Conservation (phyloP, 2,113 vertebrate genomes). For the Baryphthengus martii region DNA sequence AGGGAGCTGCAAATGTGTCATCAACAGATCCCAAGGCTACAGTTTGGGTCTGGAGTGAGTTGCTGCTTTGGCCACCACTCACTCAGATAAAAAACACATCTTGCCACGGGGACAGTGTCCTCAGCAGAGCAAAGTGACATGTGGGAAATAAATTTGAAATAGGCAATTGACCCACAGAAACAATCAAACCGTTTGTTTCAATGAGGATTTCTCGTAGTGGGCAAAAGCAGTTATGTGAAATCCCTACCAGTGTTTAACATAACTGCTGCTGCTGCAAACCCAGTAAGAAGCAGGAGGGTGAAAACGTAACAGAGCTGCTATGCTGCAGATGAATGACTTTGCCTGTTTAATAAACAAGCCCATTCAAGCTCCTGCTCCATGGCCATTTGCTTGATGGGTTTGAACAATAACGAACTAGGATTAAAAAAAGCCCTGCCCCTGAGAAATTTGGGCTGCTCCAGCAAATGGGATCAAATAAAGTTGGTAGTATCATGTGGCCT, state of each 20-base stretch:
- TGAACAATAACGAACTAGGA: conserved; percentile 56
- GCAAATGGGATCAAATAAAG: conserved; percentile 32
- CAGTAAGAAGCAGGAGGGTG: neutral
- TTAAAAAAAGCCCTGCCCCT: conserved; percentile 42
- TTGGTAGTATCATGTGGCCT: neutral
- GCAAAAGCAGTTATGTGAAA: neutral
- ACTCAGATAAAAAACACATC: neutral
- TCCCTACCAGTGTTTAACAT: neutral
- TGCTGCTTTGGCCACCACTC: neutral
- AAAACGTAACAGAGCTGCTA: neutral
- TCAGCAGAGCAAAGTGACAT: neutral
- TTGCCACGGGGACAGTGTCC: neutral
- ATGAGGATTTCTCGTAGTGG: neutral
- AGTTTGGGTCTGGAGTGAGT: neutral
- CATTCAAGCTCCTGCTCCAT: conserved; percentile 55
- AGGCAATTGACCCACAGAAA: neutral
- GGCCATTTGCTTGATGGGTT: conserved; percentile 48
- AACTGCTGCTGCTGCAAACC: neutral
- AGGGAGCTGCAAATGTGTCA: neutral
- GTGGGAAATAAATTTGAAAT: neutral
- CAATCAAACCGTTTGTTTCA: neutral
- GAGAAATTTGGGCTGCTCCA: conserved; percentile 9
- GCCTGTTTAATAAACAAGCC: conserved; percentile 60
- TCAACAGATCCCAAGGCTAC: neutral
- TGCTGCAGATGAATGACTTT: conserved; percentile 53